Percentiles rank a stretch among this genome's conserved stretches.
These are phyloP conservation scores for Amazona vittata DNA, from an alignment of 2,113 vertebrate species.

Conservation along the genomic window DNA sequence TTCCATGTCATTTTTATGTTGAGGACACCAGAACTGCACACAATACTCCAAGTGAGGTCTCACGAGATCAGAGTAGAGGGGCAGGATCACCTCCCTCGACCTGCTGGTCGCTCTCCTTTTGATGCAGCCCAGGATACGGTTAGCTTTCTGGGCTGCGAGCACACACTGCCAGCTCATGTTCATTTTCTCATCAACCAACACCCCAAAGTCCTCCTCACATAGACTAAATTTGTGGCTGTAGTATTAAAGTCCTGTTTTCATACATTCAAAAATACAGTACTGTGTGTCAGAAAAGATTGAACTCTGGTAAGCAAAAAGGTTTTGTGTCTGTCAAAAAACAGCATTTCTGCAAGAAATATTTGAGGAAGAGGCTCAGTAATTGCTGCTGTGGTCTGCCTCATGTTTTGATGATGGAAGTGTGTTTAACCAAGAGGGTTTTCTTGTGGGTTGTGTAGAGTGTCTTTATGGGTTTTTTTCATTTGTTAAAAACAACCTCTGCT, in stretches of 20 bases:
- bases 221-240: background rate
- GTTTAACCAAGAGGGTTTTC: rapidly evolving
- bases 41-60: too few relatives aligned
- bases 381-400: background rate
- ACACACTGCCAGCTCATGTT: background rate
- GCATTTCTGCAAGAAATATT: background rate
- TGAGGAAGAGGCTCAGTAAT: background rate
- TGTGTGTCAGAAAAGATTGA: background rate
- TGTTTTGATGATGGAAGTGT: background rate
- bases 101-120: background rate
- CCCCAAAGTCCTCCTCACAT: background rate
- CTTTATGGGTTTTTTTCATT: background rate
- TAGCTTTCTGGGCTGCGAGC: background rate
- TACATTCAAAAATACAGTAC: background rate
- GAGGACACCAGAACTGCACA: too few relatives aligned
- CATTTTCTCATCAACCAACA: background rate
- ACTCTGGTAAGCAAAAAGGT: background rate
- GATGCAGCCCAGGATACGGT: background rate
- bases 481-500: background rate
- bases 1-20: too few relatives aligned
- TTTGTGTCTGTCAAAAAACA: background rate
- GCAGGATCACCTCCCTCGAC: background rate
- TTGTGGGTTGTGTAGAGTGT: background rate
- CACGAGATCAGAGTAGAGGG: too few relatives aligned
- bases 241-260: background rate